Conservation (phyloP, 1,140 invertebrate genomes). For the Agraylea sexmaculata region DNA sequence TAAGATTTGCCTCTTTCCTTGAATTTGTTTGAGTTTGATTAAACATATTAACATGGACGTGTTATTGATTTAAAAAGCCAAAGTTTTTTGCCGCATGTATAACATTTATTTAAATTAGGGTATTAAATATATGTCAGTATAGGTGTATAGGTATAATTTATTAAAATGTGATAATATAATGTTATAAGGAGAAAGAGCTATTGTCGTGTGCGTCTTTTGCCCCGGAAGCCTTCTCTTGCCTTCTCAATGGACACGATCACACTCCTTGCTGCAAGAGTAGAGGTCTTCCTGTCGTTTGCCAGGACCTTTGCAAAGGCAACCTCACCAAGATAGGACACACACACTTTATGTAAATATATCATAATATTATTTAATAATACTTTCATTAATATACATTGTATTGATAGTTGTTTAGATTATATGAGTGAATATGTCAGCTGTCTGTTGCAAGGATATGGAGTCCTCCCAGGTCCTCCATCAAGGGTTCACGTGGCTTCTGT, state of each 20-base stretch:
- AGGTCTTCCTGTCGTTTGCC: slow-evolving; percentile 60
- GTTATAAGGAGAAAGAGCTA: slow-evolving; percentile 47
- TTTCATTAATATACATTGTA: background rate
- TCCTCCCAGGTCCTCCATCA: slow-evolving; percentile 58
- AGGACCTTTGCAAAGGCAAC: slow-evolving; percentile 64
- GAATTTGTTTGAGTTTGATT: too few species aligned
- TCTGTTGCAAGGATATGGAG: slow-evolving; percentile 69
- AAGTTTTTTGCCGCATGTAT: too few species aligned
- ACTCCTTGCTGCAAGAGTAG: slow-evolving; percentile 63
- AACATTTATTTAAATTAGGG: too few species aligned
- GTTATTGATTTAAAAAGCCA: too few species aligned
- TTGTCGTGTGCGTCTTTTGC: slow-evolving; percentile 82
- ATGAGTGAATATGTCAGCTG: slow-evolving; percentile 70
- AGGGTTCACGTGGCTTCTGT: slow-evolving; percentile 57
- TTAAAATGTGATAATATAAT: too few species aligned
- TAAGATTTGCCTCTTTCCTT: too few species aligned
- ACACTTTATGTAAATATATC: slow-evolving; percentile 57
- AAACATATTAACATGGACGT: too few species aligned
- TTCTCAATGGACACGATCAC: slow-evolving; percentile 70
- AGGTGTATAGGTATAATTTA: too few species aligned
- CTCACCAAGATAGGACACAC: slow-evolving; percentile 66
- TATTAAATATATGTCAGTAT: too few species aligned
- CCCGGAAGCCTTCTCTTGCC: slow-evolving; percentile 61
- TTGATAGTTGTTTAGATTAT: slow-evolving; percentile 61
- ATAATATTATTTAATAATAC: slow-evolving; percentile 3